Conservation (phyloP, 37 sponge, comb jelly and placozoan species). For the Spongia lamella region DNA sequence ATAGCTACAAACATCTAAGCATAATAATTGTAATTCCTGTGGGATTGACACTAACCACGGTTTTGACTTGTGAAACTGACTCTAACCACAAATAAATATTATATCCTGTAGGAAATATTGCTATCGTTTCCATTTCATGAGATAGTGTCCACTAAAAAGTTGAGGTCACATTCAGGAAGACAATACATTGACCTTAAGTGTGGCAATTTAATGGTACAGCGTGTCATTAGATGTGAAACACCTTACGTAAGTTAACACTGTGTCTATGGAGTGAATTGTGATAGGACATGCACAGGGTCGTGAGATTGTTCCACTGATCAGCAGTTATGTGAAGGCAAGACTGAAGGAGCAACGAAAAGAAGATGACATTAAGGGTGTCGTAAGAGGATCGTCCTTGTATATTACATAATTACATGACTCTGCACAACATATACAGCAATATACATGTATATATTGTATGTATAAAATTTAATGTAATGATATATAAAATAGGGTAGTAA, state of each 20-base stretch:
- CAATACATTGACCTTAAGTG: conserved; percentile 72
- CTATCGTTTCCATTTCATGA: conserved; percentile 35
- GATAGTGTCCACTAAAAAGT: conserved; percentile 64
- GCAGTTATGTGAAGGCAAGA: conserved; percentile 23
- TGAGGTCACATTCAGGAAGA: conserved; percentile 53
- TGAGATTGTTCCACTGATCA: conserved; percentile 40
- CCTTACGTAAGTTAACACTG: conserved; percentile 36
- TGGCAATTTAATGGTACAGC: conserved; percentile 69
- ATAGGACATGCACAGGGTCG: conserved; percentile 26
- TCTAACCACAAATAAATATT: too few species aligned
- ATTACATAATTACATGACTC: too few species aligned
- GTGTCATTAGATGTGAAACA: conserved; percentile 65
- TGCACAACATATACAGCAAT: background rate
- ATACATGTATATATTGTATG: background rate
- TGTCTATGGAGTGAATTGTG: background rate
- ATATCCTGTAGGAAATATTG: background rate
- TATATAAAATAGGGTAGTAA: too few species aligned
- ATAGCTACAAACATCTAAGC: too few species aligned
- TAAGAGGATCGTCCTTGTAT: background rate
- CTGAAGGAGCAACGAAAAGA: conserved; percentile 2
- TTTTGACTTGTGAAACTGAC: too few species aligned
- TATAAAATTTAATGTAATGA: too few species aligned
- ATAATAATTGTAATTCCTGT: too few species aligned
- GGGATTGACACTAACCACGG: too few species aligned
- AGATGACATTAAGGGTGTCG: background rate